Conservation (phyloP, 2,888 invertebrate species). For the Patella ulyssiponensis region DNA sequence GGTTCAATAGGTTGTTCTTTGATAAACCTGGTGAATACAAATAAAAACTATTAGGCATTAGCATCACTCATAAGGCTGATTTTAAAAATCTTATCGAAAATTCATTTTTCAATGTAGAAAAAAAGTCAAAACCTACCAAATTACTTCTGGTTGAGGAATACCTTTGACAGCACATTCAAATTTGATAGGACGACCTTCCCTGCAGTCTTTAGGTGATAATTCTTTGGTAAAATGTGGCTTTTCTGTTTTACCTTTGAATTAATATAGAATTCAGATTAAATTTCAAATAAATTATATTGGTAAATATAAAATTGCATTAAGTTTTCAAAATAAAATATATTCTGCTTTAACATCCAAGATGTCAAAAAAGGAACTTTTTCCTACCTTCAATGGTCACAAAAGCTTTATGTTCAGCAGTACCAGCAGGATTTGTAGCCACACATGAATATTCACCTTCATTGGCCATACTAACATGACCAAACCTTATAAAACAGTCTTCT, state of each 20-base stretch:
- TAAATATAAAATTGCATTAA: too few species aligned
- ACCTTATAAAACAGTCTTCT: conserved; percentile 60
- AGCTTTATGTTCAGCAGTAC: conserved; percentile 80
- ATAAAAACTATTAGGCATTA: background rate
- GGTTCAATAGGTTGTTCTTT: conserved; percentile 61
- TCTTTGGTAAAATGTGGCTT: conserved; percentile 63
- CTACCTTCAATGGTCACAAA: conserved; percentile 90
- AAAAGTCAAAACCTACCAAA: conserved; percentile 79
- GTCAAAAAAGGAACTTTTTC: conserved; percentile 28
- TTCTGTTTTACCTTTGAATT: conserved; percentile 60
- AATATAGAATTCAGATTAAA: background rate
- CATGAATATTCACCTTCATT: conserved; percentile 90
- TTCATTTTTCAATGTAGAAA: background rate
- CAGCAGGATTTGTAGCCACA: conserved; percentile 89
- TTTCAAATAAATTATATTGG: too few species aligned
- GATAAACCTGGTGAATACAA: conserved; percentile 54
- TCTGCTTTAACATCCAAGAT: too few species aligned
- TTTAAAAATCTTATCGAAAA: too few species aligned
- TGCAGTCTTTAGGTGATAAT: conserved; percentile 61
- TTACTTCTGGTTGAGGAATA: conserved; percentile 88
- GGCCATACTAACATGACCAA: conserved; percentile 58
- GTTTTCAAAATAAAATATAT: too few species aligned
- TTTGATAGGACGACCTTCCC: conserved; percentile 66
- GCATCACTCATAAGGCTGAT: too few species aligned
- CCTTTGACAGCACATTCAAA: conserved; percentile 81